A percentile compares a stretch with the other conserved stretches of the same genome.
phyloP scores from a whole-genome alignment of 2,113 vertebrate genomes.

The Geococcyx californianus region DNA sequence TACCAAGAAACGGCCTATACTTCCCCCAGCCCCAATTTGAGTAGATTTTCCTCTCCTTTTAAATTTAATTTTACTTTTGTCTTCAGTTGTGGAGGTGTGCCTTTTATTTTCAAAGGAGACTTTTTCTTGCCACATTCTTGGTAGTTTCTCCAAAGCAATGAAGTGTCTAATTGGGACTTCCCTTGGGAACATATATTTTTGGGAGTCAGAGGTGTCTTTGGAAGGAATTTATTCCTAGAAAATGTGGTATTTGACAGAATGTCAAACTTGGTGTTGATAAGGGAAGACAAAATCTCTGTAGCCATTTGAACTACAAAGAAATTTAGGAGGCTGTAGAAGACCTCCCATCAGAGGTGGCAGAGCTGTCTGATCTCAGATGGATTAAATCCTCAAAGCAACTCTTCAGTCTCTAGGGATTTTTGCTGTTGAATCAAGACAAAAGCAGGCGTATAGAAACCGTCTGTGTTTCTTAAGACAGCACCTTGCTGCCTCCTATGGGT shows the following conservation, averaged over 20 bases:
- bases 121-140: background rate
- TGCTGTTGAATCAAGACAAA: background rate
- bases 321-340: background rate
- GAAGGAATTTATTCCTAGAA: background rate
- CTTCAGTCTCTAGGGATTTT: background rate
- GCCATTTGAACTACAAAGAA: background rate
- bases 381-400: background rate
- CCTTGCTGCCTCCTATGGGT: background rate
- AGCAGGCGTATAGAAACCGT: background rate
- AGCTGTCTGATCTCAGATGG: background rate
- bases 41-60: background rate
- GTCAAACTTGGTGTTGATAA: background rate
- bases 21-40: background rate
- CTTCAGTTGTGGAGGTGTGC: background rate
- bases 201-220: background rate
- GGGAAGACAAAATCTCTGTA: background rate
- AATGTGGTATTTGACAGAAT: background rate
- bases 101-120: background rate
- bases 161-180: background rate
- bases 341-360: background rate
- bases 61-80: background rate
- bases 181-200: accelerated
- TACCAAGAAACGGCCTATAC: background rate
- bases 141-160: background rate
- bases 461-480: background rate